A percentile compares a stretch with the other conserved stretches of the same genome.
Conservation (phyloP, 1,140 invertebrate genomes). For the Sminthurides bifidus region DNA sequence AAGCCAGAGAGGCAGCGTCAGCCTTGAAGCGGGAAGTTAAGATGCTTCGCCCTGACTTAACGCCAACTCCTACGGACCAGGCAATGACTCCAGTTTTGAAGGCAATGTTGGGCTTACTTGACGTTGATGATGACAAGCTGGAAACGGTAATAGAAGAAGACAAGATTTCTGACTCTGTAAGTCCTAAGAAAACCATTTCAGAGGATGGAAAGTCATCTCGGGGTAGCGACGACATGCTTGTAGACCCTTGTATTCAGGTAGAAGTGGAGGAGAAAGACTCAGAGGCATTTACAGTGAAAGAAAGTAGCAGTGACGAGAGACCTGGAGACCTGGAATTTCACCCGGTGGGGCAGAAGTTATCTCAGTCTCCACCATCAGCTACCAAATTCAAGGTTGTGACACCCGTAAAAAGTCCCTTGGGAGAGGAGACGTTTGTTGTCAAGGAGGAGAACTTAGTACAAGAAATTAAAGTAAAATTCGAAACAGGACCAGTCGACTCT, state of each 20-base stretch:
- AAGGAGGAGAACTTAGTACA: slow-evolving; percentile 18
- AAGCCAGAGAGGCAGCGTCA: slow-evolving; percentile 41
- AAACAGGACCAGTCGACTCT: slow-evolving; percentile 1
- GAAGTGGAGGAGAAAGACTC: not conserved
- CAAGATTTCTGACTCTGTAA: slow-evolving; percentile 2
- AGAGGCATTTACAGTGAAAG: too few species aligned
- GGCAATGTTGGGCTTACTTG: slow-evolving; percentile 24
- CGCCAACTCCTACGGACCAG: slow-evolving; percentile 38
- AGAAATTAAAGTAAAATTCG: slow-evolving; percentile 23
- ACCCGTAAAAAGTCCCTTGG: slow-evolving; percentile 8
- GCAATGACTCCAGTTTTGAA: slow-evolving; percentile 26
- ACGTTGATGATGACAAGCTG: slow-evolving; percentile 24
- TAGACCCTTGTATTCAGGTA: not conserved
- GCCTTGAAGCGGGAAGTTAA: slow-evolving; percentile 44
- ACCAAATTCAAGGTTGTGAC: slow-evolving; percentile 16
- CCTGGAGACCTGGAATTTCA: slow-evolving; percentile 4
- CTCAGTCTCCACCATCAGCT: slow-evolving; percentile 10
- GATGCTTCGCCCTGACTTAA: slow-evolving; percentile 43
- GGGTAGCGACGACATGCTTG: not conserved
- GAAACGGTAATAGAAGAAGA: slow-evolving; percentile 25
- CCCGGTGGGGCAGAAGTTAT: not conserved
- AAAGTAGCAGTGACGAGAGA: too few species aligned
- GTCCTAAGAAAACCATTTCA: not conserved
- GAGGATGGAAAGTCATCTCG: not conserved
- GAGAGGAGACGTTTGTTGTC: slow-evolving; percentile 14